A percentile compares a stretch with the other conserved stretches of the same genome.
These are phyloP conservation scores for Pegoplata infirma DNA, from an alignment of 2,888 invertebrate genomes.

Conservation along the genomic window DNA sequence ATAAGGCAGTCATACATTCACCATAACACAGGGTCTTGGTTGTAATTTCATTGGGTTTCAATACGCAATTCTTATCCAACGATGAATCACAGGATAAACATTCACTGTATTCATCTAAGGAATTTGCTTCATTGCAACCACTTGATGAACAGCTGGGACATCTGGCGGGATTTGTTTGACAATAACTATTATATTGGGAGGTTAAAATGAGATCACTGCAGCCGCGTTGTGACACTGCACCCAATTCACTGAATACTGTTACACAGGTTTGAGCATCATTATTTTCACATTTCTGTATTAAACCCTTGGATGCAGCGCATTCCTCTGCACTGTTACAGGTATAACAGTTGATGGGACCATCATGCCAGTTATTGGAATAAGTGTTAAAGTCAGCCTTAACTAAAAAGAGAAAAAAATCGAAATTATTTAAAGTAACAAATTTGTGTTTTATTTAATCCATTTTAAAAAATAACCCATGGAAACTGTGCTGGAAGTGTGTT, in stretches of 20 bases:
- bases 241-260: slow-evolving; percentile 65
- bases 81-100: slow-evolving; percentile 62
- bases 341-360: slow-evolving; percentile 70
- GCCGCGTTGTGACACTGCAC: slow-evolving; percentile 68
- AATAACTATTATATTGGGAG: slow-evolving; percentile 30
- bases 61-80: slow-evolving; percentile 53
- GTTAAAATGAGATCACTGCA: slow-evolving; percentile 65
- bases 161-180: slow-evolving; percentile 48
- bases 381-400: slow-evolving; percentile 23
- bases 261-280: slow-evolving; percentile 68
- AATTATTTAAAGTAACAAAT: too few species aligned
- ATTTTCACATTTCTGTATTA: slow-evolving; percentile 64
- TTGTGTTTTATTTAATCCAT: too few species aligned
- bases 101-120: slow-evolving; percentile 47
- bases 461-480: too few species aligned
- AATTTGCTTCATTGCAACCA: slow-evolving; percentile 61
- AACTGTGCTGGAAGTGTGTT: too few species aligned
- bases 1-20: slow-evolving; percentile 62
- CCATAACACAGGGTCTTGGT: slow-evolving; percentile 51
- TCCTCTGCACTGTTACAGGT: slow-evolving; percentile 64
- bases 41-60: slow-evolving; percentile 33
- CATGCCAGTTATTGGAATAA: slow-evolving; percentile 62
- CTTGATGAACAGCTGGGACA: slow-evolving; percentile 63
- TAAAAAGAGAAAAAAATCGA: too few species aligned
- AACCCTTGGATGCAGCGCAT: slow-evolving; percentile 65